Evolutionary conservation across 2,113 vertebrate species (phyloP), one percentile per base, ranked within the genome.

Genomic region (Seriola rivoliana): DNA sequence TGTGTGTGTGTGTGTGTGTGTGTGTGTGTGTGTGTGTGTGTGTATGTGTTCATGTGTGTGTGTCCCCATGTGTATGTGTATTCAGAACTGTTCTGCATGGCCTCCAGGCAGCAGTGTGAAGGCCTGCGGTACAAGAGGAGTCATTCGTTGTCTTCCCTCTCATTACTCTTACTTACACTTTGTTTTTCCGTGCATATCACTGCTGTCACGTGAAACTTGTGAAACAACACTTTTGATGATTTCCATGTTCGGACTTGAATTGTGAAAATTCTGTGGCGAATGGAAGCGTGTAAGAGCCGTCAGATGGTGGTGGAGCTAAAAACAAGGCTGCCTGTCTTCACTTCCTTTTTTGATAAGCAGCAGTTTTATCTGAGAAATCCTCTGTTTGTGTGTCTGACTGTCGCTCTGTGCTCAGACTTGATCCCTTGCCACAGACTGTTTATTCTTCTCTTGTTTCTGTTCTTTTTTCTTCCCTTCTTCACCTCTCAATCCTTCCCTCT

Each of bases 101-200:
- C 78, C 73, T 80, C 38, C 32, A 75, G 73, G 78, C 68, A 76
- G 72, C 42, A 71, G 29, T 44, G 58, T 71, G 67, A 74, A 63
- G 40, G 69, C 77, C 74, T 80, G 81, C 6, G 55, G 79, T 55
- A 65, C 69, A 67, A 40, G 71, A 73, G 38, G 52, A 89, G 46
- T 78, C 50, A 34, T 85, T 54, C 12, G 14, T 70, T 86, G 76
- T 73, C 40, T 19, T 79, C 69, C 70, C 73, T 82, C 66, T 62
- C 29, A 29, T 59, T 60, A 46, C 36, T 83, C 36, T 59, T 38
- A 13, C 63, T 63, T 46, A 2, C 6, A 9, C 38, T 78, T 50
- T 64, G 46, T 63, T 8, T 85, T 64, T 82, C 46, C 76, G 44
- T 57, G 34, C 52, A 5, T 70, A 16, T 75, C 44, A n/a, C 70